Evolutionary conservation across 1,140 invertebrate genomes (phyloP), one percentile per base, ranked within the genome.

Genomic region (Drosophila triauraria): DNA sequence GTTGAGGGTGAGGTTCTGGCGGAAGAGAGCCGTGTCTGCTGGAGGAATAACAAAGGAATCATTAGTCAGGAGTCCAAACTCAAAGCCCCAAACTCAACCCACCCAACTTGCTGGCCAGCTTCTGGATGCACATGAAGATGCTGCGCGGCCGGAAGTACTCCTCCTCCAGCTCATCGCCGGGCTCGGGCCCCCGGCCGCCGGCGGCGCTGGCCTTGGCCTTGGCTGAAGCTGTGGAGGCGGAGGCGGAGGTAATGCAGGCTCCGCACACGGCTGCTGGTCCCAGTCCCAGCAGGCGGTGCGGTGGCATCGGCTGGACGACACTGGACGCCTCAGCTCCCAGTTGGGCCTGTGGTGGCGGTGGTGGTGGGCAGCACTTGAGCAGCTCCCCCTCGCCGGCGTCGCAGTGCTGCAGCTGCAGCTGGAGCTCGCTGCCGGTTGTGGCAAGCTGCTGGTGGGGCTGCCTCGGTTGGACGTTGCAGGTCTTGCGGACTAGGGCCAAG

Each of bases 1-100:
- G 93, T 97, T 96, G 83, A 97, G 93, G 32, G 96, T 96, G 82
- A 97, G 94, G 92, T 96, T 96, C 54, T 96, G 95, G 56, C 95
- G 94, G 79, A 94, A 94, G 20, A 94, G 93, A 27, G 92, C 94
- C 10, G 82, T 87, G 23, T 92, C 91, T 92, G 44, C 3, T 67
- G 71, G 23, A 48, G 10, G 6, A 4, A n/a, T 0, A 42, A n/a
- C 40, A 20, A 40, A 44, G 20, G 2, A 13, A 42, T 5, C 35
- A 44, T 30, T 7, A 58, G 27, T 59, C 2, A 38, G 12, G 10
- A 20, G 9, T 9, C 30, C 12, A 9, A 12, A 23, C 5, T 12
- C 4, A 17, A 20, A 20, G 15, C 3, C 5, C 1, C 0, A 10
- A 17, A 81, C 79, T 67, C 53, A 92, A 91, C 91, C 54, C 56